Base-by-base conservation (phyloP, 2,888 invertebrate genomes). In the Cistogaster globosa region DNA sequence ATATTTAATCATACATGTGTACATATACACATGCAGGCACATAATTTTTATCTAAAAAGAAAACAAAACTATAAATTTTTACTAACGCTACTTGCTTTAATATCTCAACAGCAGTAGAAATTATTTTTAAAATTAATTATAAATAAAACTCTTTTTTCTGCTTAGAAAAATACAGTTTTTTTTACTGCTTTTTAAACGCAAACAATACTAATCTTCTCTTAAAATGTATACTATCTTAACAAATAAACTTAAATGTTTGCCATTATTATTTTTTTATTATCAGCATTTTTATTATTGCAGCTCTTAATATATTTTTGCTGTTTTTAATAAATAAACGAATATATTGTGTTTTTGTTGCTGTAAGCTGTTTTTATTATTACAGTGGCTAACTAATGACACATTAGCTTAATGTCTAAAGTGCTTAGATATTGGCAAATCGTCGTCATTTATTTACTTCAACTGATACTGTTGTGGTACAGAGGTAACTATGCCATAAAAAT, bases 401-500 rank as follows among this genome's bases (percentile, higher is more conserved):
- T 85, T 85, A 82, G 85, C 85, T 85, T 85, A 85, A 85, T 79
- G 85, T 85, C 85, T 85, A 85, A 85, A 82, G 82, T 60, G 76
- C 76, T 62, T 60, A 72, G 84, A 85, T 85, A 82, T 69, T 18
- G 18, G 60, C 63, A 85, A 85, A 85, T 82, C 20, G 74, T 75
- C 82, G 85, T 85, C 82, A 85, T 85, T 85, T 85, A 82, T 85
- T 82, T 82, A 79, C 36, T 75, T 82, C 78, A 78, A 26, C 32
- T 60, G 85, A 82, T 82, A 85, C 51, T 53, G 20, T 22, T 51
- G 16, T 67, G 53, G 36, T 63, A 5, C 22, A 51, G 38, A 38
- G 16, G 6, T 45, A 53, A 45, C 45, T 42, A 65, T 53, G 36
- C 45, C 45, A 18, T 32, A n/a, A 20, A 71, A 26, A 57, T 58